Conservation (phyloP, 2,797 vertebrate genomes). For the Hydrolagus colliei region DNA sequence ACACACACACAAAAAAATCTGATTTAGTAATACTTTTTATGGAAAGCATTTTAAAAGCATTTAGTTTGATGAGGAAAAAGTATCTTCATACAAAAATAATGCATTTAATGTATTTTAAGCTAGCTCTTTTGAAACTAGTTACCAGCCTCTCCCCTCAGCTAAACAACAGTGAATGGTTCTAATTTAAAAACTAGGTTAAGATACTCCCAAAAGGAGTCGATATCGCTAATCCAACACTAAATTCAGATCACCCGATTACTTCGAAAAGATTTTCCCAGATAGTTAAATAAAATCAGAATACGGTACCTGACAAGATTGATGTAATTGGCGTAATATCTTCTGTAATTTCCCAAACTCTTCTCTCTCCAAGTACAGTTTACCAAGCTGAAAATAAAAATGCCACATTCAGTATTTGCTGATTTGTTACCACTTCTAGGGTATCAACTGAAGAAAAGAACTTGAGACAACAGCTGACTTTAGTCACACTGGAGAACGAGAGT, state of each 20-base stretch:
- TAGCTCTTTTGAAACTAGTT: too few species aligned
- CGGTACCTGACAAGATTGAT: conserved; percentile 97
- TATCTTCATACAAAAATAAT: too few species aligned
- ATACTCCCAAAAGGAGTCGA: too few species aligned
- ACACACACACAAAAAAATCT: too few species aligned
- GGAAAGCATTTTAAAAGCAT: too few species aligned
- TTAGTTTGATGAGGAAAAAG: too few species aligned
- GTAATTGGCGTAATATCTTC: conserved; percentile 93
- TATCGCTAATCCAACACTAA: not conserved
- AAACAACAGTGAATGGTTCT: too few species aligned
- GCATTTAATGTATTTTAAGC: too few species aligned
- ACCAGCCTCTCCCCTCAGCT: too few species aligned
- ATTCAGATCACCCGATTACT: not conserved
- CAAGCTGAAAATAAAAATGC: conserved; percentile 64
- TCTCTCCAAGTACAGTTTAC: conserved; percentile 93
- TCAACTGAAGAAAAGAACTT: not conserved
- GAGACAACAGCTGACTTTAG: not conserved
- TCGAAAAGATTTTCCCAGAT: not conserved
- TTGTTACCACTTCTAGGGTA: not conserved
- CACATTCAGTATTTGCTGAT: not conserved
- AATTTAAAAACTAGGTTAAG: too few species aligned
- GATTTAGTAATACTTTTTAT: too few species aligned
- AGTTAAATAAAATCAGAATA: conserved; percentile 23
- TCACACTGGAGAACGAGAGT: conserved; percentile 34
- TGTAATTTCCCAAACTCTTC: conserved; percentile 97